A percentile compares a stretch with the other conserved stretches of the same genome.
phyloP scores from a whole-genome alignment of 2,113 vertebrate species.

The Orientallactaga bullata region DNA sequence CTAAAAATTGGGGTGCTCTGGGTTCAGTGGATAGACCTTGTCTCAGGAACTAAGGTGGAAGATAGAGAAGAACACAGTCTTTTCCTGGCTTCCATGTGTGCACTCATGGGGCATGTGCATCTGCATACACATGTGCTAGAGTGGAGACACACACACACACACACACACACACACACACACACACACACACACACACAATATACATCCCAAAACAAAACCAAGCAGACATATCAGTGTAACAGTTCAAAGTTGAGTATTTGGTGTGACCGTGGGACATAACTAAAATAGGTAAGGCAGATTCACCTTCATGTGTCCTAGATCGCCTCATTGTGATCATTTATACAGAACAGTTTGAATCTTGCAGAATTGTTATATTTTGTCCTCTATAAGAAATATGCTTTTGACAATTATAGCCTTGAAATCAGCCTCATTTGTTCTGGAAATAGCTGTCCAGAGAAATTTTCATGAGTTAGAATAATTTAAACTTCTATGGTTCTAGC shows the following conservation, averaged over 20 bases:
- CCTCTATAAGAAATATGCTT: not conserved
- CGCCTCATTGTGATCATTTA: not conserved
- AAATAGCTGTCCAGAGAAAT: not conserved
- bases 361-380: not conserved
- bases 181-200: too few relatives aligned
- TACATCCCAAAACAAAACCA: too few relatives aligned
- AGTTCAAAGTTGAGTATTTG: too few relatives aligned
- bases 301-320: not conserved
- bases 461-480: not conserved
- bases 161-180: not conserved
- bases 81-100: too few relatives aligned
- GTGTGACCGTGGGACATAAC: not conserved
- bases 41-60: too few relatives aligned
- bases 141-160: too few relatives aligned
- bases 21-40: too few relatives aligned
- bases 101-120: too few relatives aligned
- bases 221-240: too few relatives aligned
- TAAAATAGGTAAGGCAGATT: not conserved
- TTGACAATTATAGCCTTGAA: not conserved
- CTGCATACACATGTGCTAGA: too few relatives aligned
- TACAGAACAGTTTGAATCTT: not conserved
- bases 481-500: not conserved
- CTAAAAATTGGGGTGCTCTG: too few relatives aligned
- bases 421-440: not conserved
- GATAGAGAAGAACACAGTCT: too few relatives aligned